Percentiles rank a stretch among this genome's conserved stretches.
phyloP scores from a whole-genome alignment of 2,797 vertebrate species.

The Geotrypetes seraphini region DNA sequence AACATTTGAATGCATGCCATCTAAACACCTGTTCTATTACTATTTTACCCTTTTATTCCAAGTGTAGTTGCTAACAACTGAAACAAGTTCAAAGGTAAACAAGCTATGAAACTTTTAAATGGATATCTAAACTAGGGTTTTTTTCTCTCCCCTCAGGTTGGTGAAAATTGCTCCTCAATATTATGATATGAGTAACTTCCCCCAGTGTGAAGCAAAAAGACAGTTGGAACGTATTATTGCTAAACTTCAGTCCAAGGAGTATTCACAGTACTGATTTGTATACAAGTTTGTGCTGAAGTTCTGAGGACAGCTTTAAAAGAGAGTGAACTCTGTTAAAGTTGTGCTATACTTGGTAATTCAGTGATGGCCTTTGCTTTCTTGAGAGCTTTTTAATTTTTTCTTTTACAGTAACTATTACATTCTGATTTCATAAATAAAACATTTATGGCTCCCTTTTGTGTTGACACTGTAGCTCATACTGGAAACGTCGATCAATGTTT shows the following conservation, averaged over 20 bases:
- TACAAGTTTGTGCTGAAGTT: slow-evolving; percentile 50
- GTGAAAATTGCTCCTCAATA: slow-evolving; percentile 93
- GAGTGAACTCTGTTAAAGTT: slow-evolving; percentile 61
- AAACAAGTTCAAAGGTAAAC: no score
- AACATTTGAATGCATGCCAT: no score
- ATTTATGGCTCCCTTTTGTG: slow-evolving; percentile 73
- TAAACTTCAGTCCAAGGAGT: slow-evolving; percentile 93
- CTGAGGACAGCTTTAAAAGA: slow-evolving; percentile 59
- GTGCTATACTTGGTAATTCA: slow-evolving; percentile 71
- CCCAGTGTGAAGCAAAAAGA: slow-evolving; percentile 93
- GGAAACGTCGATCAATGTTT: slow-evolving; percentile 74
- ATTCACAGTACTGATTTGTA: slow-evolving; percentile 81
- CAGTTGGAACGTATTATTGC: slow-evolving; percentile 92
- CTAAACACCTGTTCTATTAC: no score
- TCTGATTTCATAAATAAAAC: slow-evolving; percentile 80
- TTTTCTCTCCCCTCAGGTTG: slow-evolving; percentile 67
- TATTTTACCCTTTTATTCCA: no score
- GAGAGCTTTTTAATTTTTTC: slow-evolving; percentile 76
- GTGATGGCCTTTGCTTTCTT: slow-evolving; percentile 75
- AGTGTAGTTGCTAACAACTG: no score
- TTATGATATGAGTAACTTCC: slow-evolving; percentile 96
- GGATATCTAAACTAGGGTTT: slow-evolving; percentile 16
- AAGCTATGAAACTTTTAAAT: no score
- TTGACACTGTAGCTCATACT: slow-evolving; percentile 73
- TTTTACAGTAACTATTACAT: slow-evolving; percentile 73